These are phyloP conservation scores for Leptinotarsa haldemani DNA, from an alignment of 2,888 invertebrate genomes.

Conservation along the genomic window DNA sequence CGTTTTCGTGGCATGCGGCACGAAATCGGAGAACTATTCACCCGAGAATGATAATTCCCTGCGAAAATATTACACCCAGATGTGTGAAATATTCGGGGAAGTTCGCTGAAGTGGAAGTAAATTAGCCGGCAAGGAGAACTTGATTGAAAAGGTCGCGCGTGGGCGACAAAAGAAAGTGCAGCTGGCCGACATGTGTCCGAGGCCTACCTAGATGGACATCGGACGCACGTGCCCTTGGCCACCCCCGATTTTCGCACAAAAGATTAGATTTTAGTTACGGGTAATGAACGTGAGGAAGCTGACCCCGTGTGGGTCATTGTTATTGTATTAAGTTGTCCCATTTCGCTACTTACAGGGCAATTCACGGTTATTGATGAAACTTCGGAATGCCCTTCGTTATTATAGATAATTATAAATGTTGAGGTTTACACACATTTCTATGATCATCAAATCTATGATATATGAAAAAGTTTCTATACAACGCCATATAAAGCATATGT, in stretches of 20 bases:
- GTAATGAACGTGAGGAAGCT: constrained; percentile 61
- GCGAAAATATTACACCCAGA: constrained; percentile 57
- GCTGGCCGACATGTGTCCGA: constrained; percentile 63
- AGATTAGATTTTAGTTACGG: constrained; percentile 65
- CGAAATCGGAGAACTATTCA: constrained; percentile 43
- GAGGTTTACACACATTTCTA: too few relatives aligned
- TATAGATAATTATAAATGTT: too few relatives aligned
- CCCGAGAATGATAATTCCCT: constrained; percentile 47
- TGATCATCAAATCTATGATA: too few relatives aligned
- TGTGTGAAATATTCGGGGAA: constrained; percentile 61
- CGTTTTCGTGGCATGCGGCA: constrained; percentile 25
- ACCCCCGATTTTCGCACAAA: constrained; percentile 61
- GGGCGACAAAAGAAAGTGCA: constrained; percentile 64
- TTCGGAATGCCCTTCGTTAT: too few relatives aligned
- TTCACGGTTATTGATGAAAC: neutral
- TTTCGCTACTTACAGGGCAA: neutral
- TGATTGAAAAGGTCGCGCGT: constrained; percentile 61
- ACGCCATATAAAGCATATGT: too few relatives aligned
- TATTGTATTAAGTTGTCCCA: constrained; percentile 33
- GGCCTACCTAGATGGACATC: constrained; percentile 59
- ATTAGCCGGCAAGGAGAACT: constrained; percentile 59
- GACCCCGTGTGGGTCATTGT: constrained; percentile 41
- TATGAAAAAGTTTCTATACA: too few relatives aligned
- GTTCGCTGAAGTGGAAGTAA: constrained; percentile 60
- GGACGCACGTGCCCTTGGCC: constrained; percentile 60